Base-by-base conservation (phyloP, 1,140 invertebrate genomes). In the Drosophila seguyi region DNA sequence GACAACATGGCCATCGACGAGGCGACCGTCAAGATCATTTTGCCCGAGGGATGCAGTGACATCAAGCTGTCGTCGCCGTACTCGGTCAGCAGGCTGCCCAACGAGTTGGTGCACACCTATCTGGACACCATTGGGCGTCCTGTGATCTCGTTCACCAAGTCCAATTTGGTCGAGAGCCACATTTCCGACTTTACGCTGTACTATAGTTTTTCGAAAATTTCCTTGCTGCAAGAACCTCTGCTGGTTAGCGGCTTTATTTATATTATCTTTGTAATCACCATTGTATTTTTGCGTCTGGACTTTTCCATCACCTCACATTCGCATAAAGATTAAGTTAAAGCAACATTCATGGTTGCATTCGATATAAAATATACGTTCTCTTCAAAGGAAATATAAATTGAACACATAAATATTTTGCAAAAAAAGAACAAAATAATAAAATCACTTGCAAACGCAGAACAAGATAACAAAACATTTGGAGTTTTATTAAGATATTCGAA, bases 1-100 rank as follows among this genome's bases (percentile, higher is more conserved):
- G 98, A 99, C 94, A 98, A 99, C 87, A 98, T 99, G 96, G 95
- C 98, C 44, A 95, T 99, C 59, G 98, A 99, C 87, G 96, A 99
- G 74, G 93, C 98, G n/a, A 94, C 95, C 22, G 95, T 99, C 2
- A 97, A 96, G 91, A 96, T 99, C 42, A 98, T 99, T 86, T 94
- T 99, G 44, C 99, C 99, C 0, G 99, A 99, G 93, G 98, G 98
- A 25, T 95, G 96, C 27, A 95, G 95, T 11, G 95, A 97, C 92
- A 95, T 99, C 29, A 95, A 97, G 80, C 81, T 99, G 1, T 95
- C 95, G 42, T 94, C 97, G 4, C 98, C 98, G 3, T 99, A 97
- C 93, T 91, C 95, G 22, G 95, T 98, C 0, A 95, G 95, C 25
- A 94, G 97, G 55, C 93, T 96, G 14, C 93, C 95, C 16, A 96